These are phyloP conservation scores for Bombyx huttoni DNA, from an alignment of 2,888 invertebrate species.

Conservation along the genomic window DNA sequence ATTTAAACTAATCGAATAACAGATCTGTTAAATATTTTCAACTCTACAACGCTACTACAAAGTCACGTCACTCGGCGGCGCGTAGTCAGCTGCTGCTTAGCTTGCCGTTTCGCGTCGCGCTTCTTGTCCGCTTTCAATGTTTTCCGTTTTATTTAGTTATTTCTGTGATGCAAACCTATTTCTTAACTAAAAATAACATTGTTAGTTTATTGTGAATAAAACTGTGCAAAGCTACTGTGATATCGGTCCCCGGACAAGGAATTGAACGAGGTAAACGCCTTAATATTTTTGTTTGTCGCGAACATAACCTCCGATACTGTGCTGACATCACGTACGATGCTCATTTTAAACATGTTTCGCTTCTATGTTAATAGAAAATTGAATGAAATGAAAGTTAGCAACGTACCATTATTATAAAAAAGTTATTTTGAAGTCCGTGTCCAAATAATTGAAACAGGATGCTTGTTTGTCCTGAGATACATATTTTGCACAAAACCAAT, in stretches of 20 bases:
- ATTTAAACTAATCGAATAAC: no score
- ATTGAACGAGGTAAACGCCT: conserved; percentile 68
- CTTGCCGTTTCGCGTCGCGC: conserved; percentile 77
- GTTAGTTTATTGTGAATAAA: conserved; percentile 50
- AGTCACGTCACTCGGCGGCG: conserved; percentile 41
- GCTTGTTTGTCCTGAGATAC: no score
- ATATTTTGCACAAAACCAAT: no score
- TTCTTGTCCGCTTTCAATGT: conserved; percentile 74
- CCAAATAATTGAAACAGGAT: no score
- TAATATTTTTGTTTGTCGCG: conserved; percentile 68
- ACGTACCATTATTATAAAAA: no score
- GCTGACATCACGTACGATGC: conserved; percentile 43
- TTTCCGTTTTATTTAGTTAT: conserved; percentile 73
- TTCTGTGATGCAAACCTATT: conserved; percentile 71
- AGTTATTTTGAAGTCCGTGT: no score
- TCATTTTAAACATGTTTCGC: conserved; percentile 39
- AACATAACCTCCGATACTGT: conserved; percentile 59
- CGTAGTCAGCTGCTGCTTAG: conserved; percentile 79
- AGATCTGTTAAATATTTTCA: neutral
- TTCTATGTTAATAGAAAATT: conserved; percentile 18
- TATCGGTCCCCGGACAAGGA: conserved; percentile 45
- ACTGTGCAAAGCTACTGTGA: conserved; percentile 57
- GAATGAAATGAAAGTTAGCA: neutral
- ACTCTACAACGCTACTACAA: conserved; percentile 23
- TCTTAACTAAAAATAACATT: conserved; percentile 57